A percentile compares a stretch with the other conserved stretches of the same genome.
phyloP scores from a whole-genome alignment of 2,888 invertebrate genomes.

The Icerya purchasi region DNA sequence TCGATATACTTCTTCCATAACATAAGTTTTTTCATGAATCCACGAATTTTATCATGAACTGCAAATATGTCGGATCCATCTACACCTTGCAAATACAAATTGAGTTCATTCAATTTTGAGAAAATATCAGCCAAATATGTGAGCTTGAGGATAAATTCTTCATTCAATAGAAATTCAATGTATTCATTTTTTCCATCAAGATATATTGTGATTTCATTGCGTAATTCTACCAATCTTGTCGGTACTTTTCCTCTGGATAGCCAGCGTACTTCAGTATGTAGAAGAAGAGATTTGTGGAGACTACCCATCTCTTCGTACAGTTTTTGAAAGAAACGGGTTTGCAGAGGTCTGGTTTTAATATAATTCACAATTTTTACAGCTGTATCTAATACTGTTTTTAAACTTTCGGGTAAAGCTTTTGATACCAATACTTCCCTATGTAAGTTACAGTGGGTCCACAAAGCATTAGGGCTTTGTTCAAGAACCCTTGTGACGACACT shows the following conservation, averaged over 20 bases:
- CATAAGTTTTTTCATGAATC: slow-evolving; percentile 5
- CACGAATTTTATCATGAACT: neutral
- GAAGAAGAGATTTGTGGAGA: slow-evolving; percentile 6
- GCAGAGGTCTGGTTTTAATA: slow-evolving; percentile 6
- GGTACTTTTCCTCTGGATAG: slow-evolving; percentile 8
- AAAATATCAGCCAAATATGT: slow-evolving; percentile 8
- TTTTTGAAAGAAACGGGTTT: slow-evolving; percentile 8
- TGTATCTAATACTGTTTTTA: slow-evolving; percentile 5
- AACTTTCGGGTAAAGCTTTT: slow-evolving; percentile 5
- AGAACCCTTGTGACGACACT: slow-evolving; percentile 12
- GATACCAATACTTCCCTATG: slow-evolving; percentile 5
- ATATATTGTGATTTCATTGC: too few relatives aligned
- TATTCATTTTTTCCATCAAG: slow-evolving; percentile 4
- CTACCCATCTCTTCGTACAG: slow-evolving; percentile 8
- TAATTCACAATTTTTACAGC: slow-evolving; percentile 11
- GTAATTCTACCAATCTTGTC: slow-evolving; percentile 3
- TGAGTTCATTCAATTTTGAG: slow-evolving; percentile 5
- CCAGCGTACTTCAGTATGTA: slow-evolving; percentile 9
- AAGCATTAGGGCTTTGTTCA: slow-evolving; percentile 7
- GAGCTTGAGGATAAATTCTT: slow-evolving; percentile 2
- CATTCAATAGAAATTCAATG: slow-evolving; percentile 3
- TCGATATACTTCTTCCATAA: neutral
- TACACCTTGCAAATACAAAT: slow-evolving; percentile 7
- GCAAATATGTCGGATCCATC: slow-evolving; percentile 2
- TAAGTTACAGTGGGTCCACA: slow-evolving; percentile 7